Evolutionary conservation across 92 coral and sea anemone species (phyloP).

Genomic region (Porites lobata): DNA sequence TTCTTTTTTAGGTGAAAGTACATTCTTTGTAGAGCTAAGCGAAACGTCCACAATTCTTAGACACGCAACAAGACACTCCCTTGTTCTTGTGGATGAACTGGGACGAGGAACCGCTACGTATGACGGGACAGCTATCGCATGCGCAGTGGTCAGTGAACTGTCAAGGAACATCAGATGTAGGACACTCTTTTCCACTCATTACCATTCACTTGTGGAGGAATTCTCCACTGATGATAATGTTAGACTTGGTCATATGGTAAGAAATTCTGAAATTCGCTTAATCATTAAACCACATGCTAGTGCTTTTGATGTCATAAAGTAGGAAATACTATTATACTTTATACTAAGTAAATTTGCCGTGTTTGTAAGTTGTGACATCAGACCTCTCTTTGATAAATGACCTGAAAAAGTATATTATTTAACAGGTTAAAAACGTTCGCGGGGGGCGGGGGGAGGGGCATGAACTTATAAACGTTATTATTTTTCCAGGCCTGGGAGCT

Average conservation of each 20-base stretch:
- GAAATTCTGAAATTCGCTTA: not conserved
- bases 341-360: too few relatives aligned
- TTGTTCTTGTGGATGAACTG: slow-evolving; percentile 93
- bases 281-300: not conserved
- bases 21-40: slow-evolving; percentile 97
- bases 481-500: too few relatives aligned
- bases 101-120: slow-evolving; percentile 99
- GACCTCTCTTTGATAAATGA: too few relatives aligned
- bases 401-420: too few relatives aligned
- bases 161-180: slow-evolving; percentile 88
- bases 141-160: slow-evolving; percentile 93
- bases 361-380: too few relatives aligned
- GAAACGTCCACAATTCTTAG: slow-evolving; percentile 97
- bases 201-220: slow-evolving; percentile 98
- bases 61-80: slow-evolving; percentile 91
- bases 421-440: too few relatives aligned
- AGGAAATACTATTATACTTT: too few relatives aligned
- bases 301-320: too few relatives aligned
- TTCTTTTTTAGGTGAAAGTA: slow-evolving; percentile 86
- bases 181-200: slow-evolving; percentile 96
- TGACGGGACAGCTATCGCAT: slow-evolving; percentile 98
- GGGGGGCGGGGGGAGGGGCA: too few relatives aligned
- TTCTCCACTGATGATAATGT: slow-evolving; percentile 94
- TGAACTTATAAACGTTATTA: too few relatives aligned
- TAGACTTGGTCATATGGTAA: slow-evolving; percentile 98